phyloP scores from a whole-genome alignment of 2,113 vertebrate genomes.

The Labeo rohita region DNA sequence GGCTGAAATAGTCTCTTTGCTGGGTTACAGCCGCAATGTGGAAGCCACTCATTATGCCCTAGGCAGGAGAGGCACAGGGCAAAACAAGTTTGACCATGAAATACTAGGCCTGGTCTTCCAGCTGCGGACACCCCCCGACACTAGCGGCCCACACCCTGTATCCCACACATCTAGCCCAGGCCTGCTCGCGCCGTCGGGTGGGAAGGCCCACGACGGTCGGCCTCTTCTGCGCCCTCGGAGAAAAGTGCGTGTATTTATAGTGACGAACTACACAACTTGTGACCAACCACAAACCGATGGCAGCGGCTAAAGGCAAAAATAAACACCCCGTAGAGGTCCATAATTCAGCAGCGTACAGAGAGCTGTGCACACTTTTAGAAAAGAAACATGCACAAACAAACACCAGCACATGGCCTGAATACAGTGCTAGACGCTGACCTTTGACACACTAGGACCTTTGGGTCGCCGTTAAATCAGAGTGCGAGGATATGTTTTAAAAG shows the following conservation, averaged over 20 bases:
- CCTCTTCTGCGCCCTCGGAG: conserved; percentile 38
- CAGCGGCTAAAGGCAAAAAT: conserved; percentile 48
- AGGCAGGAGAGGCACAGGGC: conserved; percentile 72
- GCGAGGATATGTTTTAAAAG: not conserved
- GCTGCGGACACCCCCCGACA: conserved; percentile 64
- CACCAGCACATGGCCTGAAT: not conserved
- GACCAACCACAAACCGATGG: conserved; percentile 49
- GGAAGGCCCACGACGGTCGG: conserved; percentile 20
- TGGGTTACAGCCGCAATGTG: conserved; percentile 74
- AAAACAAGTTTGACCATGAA: conserved; percentile 75
- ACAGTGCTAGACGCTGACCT: conserved; percentile 37
- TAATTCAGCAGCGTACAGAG: conserved; percentile 37
- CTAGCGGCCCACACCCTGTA: conserved; percentile 42
- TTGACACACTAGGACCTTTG: conserved; percentile 27
- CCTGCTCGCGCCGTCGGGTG: not conserved
- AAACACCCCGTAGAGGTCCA: conserved; percentile 50
- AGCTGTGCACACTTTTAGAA: not conserved
- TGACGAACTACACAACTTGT: conserved; percentile 48
- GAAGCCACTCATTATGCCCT: conserved; percentile 79
- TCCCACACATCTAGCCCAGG: conserved; percentile 24
- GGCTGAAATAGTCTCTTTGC: conserved; percentile 79
- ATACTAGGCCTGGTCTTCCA: conserved; percentile 71
- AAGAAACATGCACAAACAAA: not conserved
- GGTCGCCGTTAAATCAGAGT: not conserved
- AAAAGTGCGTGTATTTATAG: conserved; percentile 55